Conservation (phyloP, 2,888 invertebrate genomes). For the Folsomia manolachei region DNA sequence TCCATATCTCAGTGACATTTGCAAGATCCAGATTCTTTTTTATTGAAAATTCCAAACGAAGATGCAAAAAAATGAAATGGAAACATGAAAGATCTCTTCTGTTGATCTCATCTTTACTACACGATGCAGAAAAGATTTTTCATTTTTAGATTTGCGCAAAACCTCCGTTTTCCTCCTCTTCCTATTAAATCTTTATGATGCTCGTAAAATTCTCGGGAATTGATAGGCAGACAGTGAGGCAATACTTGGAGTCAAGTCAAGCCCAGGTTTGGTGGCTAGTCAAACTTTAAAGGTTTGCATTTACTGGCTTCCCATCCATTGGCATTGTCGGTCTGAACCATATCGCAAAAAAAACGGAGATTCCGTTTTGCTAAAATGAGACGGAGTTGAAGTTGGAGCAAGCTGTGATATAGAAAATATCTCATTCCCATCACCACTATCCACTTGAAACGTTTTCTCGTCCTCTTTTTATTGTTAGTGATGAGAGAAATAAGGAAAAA, state of each 20-base stretch:
- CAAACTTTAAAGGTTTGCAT: not conserved
- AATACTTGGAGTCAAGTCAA: not conserved
- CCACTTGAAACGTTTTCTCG: too few species aligned
- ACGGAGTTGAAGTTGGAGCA: too few species aligned
- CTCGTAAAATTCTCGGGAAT: conserved; percentile 11
- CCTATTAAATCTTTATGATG: conserved; percentile 19
- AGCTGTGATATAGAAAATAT: too few species aligned
- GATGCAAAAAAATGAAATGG: too few species aligned
- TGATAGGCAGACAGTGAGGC: conserved; percentile 10
- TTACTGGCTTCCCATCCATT: too few species aligned
- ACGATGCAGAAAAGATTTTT: conserved; percentile 1
- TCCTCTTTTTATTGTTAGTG: too few species aligned
- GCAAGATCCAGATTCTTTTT: not conserved
- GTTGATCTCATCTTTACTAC: not conserved
- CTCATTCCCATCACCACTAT: too few species aligned
- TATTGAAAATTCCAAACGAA: not conserved
- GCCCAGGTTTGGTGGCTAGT: too few species aligned
- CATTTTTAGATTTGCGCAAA: not conserved
- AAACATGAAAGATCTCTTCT: not conserved
- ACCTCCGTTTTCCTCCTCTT: not conserved
- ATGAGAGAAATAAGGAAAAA: too few species aligned
- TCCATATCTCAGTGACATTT: not conserved
- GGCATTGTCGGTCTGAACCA: too few species aligned
- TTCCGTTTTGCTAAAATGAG: too few species aligned
- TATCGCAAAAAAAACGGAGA: too few species aligned